These are phyloP conservation scores for Calyptomena viridis DNA, from an alignment of 2,113 vertebrate species.

Conservation along the genomic window DNA sequence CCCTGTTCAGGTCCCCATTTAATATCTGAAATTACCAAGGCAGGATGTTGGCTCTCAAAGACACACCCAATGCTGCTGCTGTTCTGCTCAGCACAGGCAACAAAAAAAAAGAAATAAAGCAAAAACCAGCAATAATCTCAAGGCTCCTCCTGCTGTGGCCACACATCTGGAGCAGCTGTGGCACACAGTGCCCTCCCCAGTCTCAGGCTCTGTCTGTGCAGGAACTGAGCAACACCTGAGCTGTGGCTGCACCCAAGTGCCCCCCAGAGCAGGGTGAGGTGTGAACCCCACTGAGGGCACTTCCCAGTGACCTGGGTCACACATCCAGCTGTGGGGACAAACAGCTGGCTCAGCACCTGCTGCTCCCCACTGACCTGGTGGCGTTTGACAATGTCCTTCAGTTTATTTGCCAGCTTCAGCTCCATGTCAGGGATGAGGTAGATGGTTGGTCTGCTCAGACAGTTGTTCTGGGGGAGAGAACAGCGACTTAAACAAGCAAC, in stretches of 20 bases:
- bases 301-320: background rate
- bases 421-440: slow-evolving; percentile 93
- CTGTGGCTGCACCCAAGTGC: fast-evolving
- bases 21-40: background rate
- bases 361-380: slow-evolving; percentile 84
- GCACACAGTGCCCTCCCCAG: background rate
- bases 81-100: background rate
- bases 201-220: background rate
- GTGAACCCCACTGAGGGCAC: fast-evolving
- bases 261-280: too few relatives aligned
- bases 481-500: background rate
- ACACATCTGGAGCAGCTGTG: background rate
- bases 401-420: slow-evolving; percentile 89
- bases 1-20: background rate
- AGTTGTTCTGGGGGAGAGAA: slow-evolving; percentile 85
- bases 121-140: fast-evolving
- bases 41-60: background rate
- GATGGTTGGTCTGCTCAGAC: slow-evolving; percentile 90
- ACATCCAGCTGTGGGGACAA: too few relatives aligned
- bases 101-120: background rate
- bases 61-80: background rate
- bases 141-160: background rate
- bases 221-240: background rate
- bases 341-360: background rate
- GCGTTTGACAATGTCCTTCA: slow-evolving; percentile 96